Conservation (phyloP, 2,113 vertebrate species). For the Arothron firmamentum region DNA sequence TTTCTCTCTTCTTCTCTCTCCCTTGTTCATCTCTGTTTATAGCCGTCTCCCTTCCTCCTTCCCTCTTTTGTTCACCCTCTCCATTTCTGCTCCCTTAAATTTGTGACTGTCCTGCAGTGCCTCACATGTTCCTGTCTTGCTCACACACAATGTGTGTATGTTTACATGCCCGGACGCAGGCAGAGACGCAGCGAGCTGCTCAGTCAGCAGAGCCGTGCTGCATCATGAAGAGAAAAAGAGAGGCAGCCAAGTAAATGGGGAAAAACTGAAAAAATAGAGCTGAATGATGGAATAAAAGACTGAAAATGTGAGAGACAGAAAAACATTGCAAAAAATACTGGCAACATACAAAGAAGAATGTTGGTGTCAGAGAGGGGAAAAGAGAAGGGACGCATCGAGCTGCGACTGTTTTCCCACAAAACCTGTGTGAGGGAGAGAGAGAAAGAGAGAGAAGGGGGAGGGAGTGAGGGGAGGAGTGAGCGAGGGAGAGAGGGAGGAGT, state of each 20-base stretch:
- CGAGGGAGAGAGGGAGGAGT: constrained; percentile 42
- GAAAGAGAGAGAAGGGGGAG: background rate
- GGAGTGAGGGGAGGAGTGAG: constrained; percentile 42
- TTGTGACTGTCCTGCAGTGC: constrained; percentile 51
- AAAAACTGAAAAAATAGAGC: constrained; percentile 23
- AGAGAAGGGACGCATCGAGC: constrained; percentile 20
- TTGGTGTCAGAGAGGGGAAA: background rate
- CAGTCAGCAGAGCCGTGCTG: constrained; percentile 36
- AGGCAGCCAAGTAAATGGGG: background rate
- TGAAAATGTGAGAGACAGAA: constrained; percentile 37
- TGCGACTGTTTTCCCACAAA: constrained; percentile 59
- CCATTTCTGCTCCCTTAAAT: constrained; percentile 28
- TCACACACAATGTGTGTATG: constrained; percentile 41
- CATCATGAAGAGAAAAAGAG: background rate
- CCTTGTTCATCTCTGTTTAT: constrained; percentile 27
- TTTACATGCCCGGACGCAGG: background rate
- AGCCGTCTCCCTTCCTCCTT: constrained; percentile 4
- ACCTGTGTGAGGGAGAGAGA: constrained; percentile 15
- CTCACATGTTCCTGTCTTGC: constrained; percentile 53
- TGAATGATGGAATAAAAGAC: constrained; percentile 43
- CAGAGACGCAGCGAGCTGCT: constrained; percentile 39
- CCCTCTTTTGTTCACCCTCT: constrained; percentile 3
- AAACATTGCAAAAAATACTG: constrained; percentile 21
- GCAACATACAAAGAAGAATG: background rate
- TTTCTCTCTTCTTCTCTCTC: constrained; percentile 13